phyloP scores from a whole-genome alignment of 2,888 invertebrate species.

The Scaptomyza tumidula region DNA sequence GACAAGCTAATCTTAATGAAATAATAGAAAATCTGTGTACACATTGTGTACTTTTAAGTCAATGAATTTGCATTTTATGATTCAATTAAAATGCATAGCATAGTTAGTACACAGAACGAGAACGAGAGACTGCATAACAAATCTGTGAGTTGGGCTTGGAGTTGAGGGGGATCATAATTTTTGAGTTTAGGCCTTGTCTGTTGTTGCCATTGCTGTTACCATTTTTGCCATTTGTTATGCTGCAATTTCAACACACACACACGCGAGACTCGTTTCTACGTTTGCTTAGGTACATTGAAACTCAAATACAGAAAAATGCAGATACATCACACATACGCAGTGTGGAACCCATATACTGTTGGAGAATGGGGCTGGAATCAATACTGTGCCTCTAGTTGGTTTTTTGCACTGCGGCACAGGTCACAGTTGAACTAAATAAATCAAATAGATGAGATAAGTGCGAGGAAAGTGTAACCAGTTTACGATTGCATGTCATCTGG shows the following conservation, averaged over 20 bases:
- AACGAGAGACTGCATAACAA: background rate
- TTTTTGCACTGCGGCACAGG: conserved; percentile 12
- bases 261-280: background rate
- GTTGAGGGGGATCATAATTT: conserved; percentile 1
- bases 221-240: conserved; percentile 17
- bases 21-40: too few species aligned
- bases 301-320: conserved; percentile 15
- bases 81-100: conserved; percentile 4
- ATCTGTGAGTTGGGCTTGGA: conserved; percentile 9
- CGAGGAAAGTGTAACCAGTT: background rate
- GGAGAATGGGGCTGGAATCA: conserved; percentile 16
- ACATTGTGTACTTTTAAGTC: too few species aligned
- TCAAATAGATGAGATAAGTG: conserved; percentile 35
- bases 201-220: background rate
- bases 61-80: too few species aligned
- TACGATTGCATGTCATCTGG: conserved; percentile 31
- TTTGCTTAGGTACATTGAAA: conserved; percentile 44
- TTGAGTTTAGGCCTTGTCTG: background rate
- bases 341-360: conserved; percentile 27
- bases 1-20: too few species aligned
- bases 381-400: conserved; percentile 36
- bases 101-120: background rate
- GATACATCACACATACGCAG: conserved; percentile 53
- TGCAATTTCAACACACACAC: conserved; percentile 51
- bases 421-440: conserved; percentile 58